Evolutionary conservation across 1,140 invertebrate genomes (phyloP), one percentile per base, ranked within the genome.

Genomic region (Leptinotarsa lineolata): DNA sequence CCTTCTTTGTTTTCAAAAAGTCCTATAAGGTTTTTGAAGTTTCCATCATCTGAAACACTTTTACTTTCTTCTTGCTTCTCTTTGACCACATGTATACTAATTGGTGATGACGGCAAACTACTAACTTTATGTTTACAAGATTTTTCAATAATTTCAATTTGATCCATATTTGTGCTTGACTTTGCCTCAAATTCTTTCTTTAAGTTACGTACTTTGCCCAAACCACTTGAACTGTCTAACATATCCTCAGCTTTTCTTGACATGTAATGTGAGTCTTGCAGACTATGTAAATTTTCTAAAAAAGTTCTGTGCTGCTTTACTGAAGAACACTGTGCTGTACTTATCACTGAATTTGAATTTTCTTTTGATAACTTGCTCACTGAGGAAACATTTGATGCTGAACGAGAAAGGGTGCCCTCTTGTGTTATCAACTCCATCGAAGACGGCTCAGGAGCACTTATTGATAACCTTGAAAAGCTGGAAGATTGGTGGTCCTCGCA

Each of bases 151-250:
- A 30, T 24, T 13, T 30, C 72, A 13, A 72, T 84, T 85, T 54
- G 80, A 78, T 86, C 82, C 6, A 85, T 78, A 79, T 83, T 73
- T 68, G 69, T 79, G 72, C 76, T 82, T 4, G 90, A 91, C 80
- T 94, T 94, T 11, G 93, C 92, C 85, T 95, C 93, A 82, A 95
- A 94, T 81, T 94, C 93, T 83, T 92, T 92, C 84, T 94, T 95
- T 70, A 94, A 88, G 86, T 92, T 93, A 87, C 91, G 91, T 20
- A 95, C 94, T 76, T 91, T 90, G 12, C 92, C 92, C 4, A 88
- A 86, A 86, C 66, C 81, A 67, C 78, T 79, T 18, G 77, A 44
- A 46, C 20, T 76, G 24, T 79, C 77, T 11, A 77, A 69, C 15
- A 76, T 64, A 71, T 80, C 76, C 39, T 79, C 77, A 3, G 54